A percentile compares a stretch with the other conserved stretches of the same genome.
These are phyloP conservation scores for Picathartes gymnocephalus DNA, from an alignment of 2,113 vertebrate species.

Conservation along the genomic window DNA sequence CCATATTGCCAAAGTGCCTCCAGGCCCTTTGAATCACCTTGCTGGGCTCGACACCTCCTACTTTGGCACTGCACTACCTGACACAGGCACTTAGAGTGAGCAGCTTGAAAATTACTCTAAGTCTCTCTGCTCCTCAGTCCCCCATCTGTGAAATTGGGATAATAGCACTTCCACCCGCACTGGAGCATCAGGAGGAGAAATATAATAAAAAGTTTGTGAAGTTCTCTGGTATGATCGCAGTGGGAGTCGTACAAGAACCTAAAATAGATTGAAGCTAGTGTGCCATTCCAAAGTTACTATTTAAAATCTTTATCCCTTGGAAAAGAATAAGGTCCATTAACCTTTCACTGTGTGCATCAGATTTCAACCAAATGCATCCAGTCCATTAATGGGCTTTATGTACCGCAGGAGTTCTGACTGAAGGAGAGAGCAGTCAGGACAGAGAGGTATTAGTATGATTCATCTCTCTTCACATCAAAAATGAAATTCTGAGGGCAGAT, in stretches of 20 bases:
- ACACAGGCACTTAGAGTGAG: background rate
- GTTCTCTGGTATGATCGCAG: slow-evolving; percentile 10
- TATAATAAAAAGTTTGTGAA: slow-evolving; percentile 60
- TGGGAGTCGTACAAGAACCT: slow-evolving; percentile 57
- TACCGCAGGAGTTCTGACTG: slow-evolving; percentile 27
- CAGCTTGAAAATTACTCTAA: slow-evolving; percentile 44
- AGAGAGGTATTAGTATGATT: background rate
- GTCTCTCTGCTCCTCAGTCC: slow-evolving; percentile 25
- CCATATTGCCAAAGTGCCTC: background rate
- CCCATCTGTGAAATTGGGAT: slow-evolving; percentile 51
- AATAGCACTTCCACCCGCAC: slow-evolving; percentile 14
- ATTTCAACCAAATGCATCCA: slow-evolving; percentile 56
- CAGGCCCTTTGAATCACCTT: background rate
- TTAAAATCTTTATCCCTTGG: slow-evolving; percentile 53
- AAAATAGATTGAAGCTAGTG: slow-evolving; percentile 60
- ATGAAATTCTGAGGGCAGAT: background rate
- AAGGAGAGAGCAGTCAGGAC: slow-evolving; percentile 17
- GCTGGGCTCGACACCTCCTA: background rate
- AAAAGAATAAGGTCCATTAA: slow-evolving; percentile 63
- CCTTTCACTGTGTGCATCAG: slow-evolving; percentile 49
- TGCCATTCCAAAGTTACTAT: slow-evolving; percentile 51
- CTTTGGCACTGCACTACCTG: background rate
- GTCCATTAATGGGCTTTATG: slow-evolving; percentile 56
- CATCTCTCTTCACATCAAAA: background rate
- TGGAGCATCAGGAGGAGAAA: background rate